A percentile compares a stretch with the other conserved stretches of the same genome.
These are phyloP conservation scores for Amphipyra tragopoginis DNA, from an alignment of 2,888 invertebrate genomes.

Conservation along the genomic window DNA sequence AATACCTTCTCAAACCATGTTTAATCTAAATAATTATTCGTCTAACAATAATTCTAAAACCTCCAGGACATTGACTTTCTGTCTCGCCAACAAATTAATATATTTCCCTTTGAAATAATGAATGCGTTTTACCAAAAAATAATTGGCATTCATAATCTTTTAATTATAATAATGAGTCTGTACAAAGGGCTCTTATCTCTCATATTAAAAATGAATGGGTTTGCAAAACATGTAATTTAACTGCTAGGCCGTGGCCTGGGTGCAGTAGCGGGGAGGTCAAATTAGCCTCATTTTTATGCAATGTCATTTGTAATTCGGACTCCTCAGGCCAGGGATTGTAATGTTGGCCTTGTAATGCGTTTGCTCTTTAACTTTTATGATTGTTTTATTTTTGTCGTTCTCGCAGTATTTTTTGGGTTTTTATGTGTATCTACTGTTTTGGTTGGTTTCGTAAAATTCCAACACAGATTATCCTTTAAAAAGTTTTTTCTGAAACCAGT, in stretches of 20 bases:
- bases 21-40: too few species aligned
- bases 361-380: conserved; percentile 4
- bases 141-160: conserved; percentile 43
- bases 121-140: conserved; percentile 22
- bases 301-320: conserved; percentile 17
- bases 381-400: neutral
- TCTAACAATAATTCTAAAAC: neutral
- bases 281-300: conserved; percentile 21
- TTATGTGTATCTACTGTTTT: neutral
- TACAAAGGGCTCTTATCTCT: conserved; percentile 41
- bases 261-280: conserved; percentile 10
- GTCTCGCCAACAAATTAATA: conserved; percentile 8
- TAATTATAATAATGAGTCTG: conserved; percentile 45
- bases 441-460: too few species aligned
- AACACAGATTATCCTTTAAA: too few species aligned
- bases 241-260: neutral
- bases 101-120: conserved; percentile 20
- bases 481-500: too few species aligned
- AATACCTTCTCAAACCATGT: too few species aligned
- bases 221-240: conserved; percentile 42
- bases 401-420: neutral
- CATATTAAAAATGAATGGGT: conserved; percentile 39
- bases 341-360: conserved; percentile 2
- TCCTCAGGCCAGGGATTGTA: conserved; percentile 8
- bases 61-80: neutral